Base-by-base conservation (phyloP, 2,113 vertebrate genomes). In the Physeter macrocephalus region DNA sequence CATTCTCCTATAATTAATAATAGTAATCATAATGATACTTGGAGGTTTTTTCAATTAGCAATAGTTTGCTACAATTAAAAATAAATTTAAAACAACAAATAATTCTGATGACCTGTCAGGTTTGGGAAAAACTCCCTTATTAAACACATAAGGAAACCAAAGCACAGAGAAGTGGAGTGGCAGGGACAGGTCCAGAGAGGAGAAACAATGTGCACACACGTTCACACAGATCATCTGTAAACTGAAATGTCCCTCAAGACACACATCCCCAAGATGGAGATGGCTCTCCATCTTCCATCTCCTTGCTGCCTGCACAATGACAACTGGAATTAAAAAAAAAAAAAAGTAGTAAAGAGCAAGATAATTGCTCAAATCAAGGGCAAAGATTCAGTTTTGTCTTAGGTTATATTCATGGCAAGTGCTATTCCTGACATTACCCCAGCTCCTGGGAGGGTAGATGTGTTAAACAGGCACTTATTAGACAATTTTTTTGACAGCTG, bases 391-490 rank as follows among this genome's bases (percentile, higher is more conserved):
- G 34, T 83, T 84, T 88, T 66, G 31, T 94, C 90, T 95, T 71
- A 75, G 90, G 87, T 90, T 78, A 78, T 69, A 69, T 77, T 83
- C 39, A 25, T 20, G 77, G 31, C n/a, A 59, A 86, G 36, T 31
- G 39, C 71, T 46, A 43, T 61, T 96, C 39, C 69, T 71, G 49
- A 43, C 52, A 69, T 78, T 20, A 21, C 25, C 49, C 57, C 64
- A 57, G 69, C 34, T 93, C 81, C 90, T 78, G 46, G 41, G 71
- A 94, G 75, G 59, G 83, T 67, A 21, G 57, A 71, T 31, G 41
- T 88, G 84, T 83, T 95, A 96, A 93, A 81, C 27, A 75, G 93
- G 72, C 80, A 90, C 91, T 97, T 97, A 95, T 71, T 94, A 96
- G 84, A 69, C 90, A 91, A 78, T 94, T 95, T 91, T 77, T 95